Percentiles rank a stretch among this genome's conserved stretches.
These are phyloP conservation scores for Gymnoscopelus braueri DNA, from an alignment of 2,797 vertebrate species.

Conservation along the genomic window DNA sequence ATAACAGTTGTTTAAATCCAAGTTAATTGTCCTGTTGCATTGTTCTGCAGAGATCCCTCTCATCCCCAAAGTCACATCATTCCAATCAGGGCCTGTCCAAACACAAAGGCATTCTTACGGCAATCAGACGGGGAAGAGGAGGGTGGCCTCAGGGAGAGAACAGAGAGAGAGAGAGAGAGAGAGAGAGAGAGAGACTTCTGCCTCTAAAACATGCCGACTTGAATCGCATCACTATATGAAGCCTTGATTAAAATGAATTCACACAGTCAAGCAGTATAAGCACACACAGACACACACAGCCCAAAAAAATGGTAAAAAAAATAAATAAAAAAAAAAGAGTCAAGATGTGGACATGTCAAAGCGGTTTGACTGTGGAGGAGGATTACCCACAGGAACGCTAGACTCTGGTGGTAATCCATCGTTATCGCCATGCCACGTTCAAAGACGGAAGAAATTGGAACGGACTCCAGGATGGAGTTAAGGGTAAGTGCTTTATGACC, in stretches of 20 bases:
- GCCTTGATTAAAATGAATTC: conserved; percentile 80
- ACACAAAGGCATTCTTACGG: conserved; percentile 71
- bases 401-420: conserved; percentile 70
- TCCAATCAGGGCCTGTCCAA: conserved; percentile 79
- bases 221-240: conserved; percentile 73
- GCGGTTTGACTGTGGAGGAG: conserved; percentile 77
- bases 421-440: conserved; percentile 76
- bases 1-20: conserved; percentile 49
- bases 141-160: background rate
- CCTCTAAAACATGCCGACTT: conserved; percentile 66
- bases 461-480: conserved; percentile 64
- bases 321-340: conserved; percentile 37
- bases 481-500: conserved; percentile 70
- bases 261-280: conserved; percentile 60
- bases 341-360: conserved; percentile 67
- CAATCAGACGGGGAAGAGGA: conserved; percentile 70
- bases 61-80: conserved; percentile 56
- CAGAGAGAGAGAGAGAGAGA: conserved; percentile 30
- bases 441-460: conserved; percentile 77
- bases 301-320: conserved; percentile 35
- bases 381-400: conserved; percentile 74
- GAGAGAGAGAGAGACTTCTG: conserved; percentile 36
- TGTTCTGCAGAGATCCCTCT: conserved; percentile 64
- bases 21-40: conserved; percentile 60
- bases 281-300: conserved; percentile 42